phyloP scores from a whole-genome alignment of 2,113 vertebrate genomes.

The Hippocampus barbouri region DNA sequence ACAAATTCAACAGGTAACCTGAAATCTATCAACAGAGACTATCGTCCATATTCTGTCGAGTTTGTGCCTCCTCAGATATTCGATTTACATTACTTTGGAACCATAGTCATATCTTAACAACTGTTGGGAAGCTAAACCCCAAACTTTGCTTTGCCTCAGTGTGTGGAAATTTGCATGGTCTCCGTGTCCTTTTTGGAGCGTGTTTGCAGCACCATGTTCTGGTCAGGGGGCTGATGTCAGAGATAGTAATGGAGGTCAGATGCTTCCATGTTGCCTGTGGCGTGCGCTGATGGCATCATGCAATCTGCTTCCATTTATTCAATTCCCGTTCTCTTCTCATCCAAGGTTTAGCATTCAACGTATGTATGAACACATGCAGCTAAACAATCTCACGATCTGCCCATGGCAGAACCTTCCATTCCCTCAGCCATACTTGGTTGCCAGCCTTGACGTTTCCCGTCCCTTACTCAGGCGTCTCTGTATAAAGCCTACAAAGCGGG shows the following conservation, averaged over 20 bases:
- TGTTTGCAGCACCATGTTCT: slow-evolving; percentile 19
- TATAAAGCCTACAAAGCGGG: neutral
- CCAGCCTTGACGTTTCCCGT: slow-evolving; percentile 1
- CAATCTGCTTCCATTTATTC: slow-evolving; percentile 68
- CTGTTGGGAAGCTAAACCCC: neutral
- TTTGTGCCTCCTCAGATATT: neutral
- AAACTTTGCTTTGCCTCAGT: neutral
- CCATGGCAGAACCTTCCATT: slow-evolving; percentile 46
- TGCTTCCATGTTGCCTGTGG: slow-evolving; percentile 60
- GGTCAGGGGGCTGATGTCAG: slow-evolving; percentile 44
- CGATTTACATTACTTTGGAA: too few species aligned
- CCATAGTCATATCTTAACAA: neutral
- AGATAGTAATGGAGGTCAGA: slow-evolving; percentile 59
- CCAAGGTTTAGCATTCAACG: slow-evolving; percentile 62
- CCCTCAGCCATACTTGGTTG: slow-evolving; percentile 27
- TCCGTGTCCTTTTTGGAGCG: neutral
- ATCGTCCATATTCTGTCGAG: neutral
- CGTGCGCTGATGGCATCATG: slow-evolving; percentile 59
- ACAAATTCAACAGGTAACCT: slow-evolving; percentile 6
- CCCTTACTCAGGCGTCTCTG: neutral
- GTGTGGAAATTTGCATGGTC: neutral
- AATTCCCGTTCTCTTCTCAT: slow-evolving; percentile 57
- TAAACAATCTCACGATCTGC: slow-evolving; percentile 48
- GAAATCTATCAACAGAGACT: slow-evolving; percentile 6
- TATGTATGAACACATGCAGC: slow-evolving; percentile 55